Conservation (phyloP, 2,888 invertebrate species). For the Rhimphoctona megacephalus region DNA sequence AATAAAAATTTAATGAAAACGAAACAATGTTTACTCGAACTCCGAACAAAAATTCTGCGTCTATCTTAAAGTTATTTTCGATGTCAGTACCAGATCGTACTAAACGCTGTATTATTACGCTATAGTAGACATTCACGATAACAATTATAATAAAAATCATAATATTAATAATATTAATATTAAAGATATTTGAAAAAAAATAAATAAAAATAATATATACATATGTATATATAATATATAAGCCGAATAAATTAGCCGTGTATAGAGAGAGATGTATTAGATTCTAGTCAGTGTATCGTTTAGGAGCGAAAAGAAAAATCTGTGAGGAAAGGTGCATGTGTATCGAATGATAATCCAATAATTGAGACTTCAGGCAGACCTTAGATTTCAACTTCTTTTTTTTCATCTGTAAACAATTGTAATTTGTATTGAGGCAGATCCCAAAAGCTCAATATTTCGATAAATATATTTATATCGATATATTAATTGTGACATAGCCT, state of each 20-base stretch:
- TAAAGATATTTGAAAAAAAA: neutral
- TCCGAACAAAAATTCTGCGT: conserved; percentile 41
- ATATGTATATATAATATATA: conserved; percentile 65
- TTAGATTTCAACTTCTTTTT: neutral
- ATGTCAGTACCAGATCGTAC: conserved; percentile 53
- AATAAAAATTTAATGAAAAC: conserved; percentile 3
- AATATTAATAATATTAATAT: conserved; percentile 23
- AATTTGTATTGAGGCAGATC: neutral
- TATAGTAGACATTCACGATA: conserved; percentile 35
- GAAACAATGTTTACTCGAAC: conserved; percentile 12
- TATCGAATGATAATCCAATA: conserved; percentile 38
- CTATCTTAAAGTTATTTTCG: conserved; percentile 57
- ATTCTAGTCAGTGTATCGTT: conserved; percentile 81
- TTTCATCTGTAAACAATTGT: neutral
- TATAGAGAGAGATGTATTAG: conserved; percentile 77
- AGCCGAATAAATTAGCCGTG: conserved; percentile 66
- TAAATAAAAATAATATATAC: conserved; percentile 52
- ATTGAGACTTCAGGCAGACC: neutral
- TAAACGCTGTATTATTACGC: conserved; percentile 66
- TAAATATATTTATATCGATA: neutral
- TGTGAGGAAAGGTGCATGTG: conserved; percentile 42
- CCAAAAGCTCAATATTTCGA: neutral
- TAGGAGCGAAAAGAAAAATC: conserved; percentile 43
- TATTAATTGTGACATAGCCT: no score
- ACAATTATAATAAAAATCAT: neutral